Conservation (phyloP, 2,888 invertebrate species). For the Epistrophe eligans region DNA sequence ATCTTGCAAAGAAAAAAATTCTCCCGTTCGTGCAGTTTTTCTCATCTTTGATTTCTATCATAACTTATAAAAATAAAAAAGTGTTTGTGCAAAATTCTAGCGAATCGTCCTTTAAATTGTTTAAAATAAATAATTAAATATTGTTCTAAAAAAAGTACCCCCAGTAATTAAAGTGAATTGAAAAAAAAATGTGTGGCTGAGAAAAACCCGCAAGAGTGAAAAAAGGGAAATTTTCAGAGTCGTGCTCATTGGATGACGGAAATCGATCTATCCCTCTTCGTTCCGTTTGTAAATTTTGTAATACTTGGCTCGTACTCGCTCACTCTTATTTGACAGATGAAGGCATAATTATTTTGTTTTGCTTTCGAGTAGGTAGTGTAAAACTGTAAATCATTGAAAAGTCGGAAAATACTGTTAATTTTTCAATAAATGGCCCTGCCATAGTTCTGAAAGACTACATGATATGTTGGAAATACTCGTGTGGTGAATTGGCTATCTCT, state of each 20-base stretch:
- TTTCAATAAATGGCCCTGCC: background rate
- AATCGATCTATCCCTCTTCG: conserved; percentile 48
- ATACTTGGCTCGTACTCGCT: conserved; percentile 39
- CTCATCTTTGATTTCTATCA: background rate
- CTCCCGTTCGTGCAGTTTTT: conserved; percentile 48
- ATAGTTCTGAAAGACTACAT: background rate
- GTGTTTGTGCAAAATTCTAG: background rate
- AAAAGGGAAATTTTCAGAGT: conserved; percentile 69
- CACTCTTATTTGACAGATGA: conserved; percentile 66
- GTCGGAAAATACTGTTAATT: conserved; percentile 39
- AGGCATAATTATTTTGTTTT: conserved; percentile 74
- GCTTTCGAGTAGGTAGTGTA: conserved; percentile 67
- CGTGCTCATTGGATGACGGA: conserved; percentile 64
- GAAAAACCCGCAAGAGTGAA: conserved; percentile 17
- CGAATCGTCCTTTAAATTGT: conserved; percentile 10
- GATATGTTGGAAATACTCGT: background rate
- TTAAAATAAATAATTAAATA: conserved; percentile 1
- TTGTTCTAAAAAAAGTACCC: conserved; percentile 14
- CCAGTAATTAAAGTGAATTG: conserved; percentile 42
- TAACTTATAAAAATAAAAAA: background rate
- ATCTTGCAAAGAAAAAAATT: conserved; percentile 48
- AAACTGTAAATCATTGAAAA: conserved; percentile 59
- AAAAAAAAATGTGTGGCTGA: conserved; percentile 26
- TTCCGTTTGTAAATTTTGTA: conserved; percentile 41
- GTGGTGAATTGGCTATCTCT: background rate